A percentile compares a stretch with the other conserved stretches of the same genome.
Conservation (phyloP, 2,113 vertebrate genomes). For the Asarcornis scutulata region DNA sequence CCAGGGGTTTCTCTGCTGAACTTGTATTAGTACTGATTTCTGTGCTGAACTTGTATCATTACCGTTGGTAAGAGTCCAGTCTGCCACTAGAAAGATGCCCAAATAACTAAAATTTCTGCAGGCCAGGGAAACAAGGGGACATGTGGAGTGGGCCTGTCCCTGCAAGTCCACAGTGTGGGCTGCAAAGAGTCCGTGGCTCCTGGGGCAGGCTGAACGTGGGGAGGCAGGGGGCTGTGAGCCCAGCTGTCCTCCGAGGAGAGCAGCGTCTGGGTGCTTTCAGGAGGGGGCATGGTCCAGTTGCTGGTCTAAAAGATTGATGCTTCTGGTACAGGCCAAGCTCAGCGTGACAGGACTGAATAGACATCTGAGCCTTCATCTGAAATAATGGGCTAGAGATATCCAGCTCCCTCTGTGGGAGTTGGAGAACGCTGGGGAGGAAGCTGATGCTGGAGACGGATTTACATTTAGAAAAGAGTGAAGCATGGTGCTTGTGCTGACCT, state of each 20-base stretch:
- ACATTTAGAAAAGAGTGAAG: not conserved
- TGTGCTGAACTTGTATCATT: not conserved
- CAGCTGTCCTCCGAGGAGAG: not conserved
- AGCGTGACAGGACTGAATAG: not conserved
- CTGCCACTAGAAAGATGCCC: not conserved
- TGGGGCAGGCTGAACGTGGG: not conserved
- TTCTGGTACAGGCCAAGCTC: not conserved
- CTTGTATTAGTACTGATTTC: not conserved
- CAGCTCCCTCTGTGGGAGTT: not conserved
- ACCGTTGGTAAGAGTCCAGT: not conserved
- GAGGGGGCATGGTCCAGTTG: rapidly evolving
- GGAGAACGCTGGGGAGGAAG: not conserved
- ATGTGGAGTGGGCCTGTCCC: not conserved
- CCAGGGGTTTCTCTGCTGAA: not conserved
- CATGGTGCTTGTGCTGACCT: not conserved
- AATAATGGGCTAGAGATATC: not conserved
- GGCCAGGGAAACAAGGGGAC: not conserved
- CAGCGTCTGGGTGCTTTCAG: not conserved
- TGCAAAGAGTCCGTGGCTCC: not conserved
- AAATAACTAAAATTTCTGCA: no score
- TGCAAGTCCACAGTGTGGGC: rapidly evolving
- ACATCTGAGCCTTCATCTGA: not conserved
- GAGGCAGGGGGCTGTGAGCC: not conserved
- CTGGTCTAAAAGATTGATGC: not conserved
- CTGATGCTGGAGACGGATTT: not conserved